phyloP scores from a whole-genome alignment of 1,140 invertebrate species.

The Drosophila punjabiensis region DNA sequence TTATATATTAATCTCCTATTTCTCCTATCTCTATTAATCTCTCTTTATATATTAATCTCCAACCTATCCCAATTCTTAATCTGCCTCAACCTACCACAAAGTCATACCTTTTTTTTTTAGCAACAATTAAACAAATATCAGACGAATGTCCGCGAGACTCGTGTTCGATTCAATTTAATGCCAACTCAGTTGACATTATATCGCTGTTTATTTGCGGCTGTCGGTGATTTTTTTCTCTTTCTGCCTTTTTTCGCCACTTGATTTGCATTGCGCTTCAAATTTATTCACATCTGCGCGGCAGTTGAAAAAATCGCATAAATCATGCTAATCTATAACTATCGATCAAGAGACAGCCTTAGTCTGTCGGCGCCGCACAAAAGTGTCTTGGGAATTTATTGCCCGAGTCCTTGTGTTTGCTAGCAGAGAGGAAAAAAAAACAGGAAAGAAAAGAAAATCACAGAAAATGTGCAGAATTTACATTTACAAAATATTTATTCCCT shows the following conservation, averaged over 20 bases:
- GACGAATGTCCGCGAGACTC: slow-evolving; percentile 7
- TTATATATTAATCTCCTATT: too few relatives aligned
- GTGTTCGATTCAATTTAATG: slow-evolving; percentile 19
- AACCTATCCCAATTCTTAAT: not conserved
- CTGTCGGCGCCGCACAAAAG: slow-evolving; percentile 56
- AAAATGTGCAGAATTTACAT: slow-evolving; percentile 57
- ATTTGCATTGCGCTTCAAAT: slow-evolving; percentile 70
- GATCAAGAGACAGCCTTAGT: slow-evolving; percentile 55
- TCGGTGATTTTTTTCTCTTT: not conserved
- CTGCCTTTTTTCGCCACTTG: slow-evolving; percentile 51
- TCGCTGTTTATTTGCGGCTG: slow-evolving; percentile 26
- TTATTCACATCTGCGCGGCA: slow-evolving; percentile 58
- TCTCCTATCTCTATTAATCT: too few relatives aligned
- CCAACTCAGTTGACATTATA: slow-evolving; percentile 41
- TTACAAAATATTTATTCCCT: slow-evolving; percentile 47
- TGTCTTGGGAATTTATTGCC: slow-evolving; percentile 76
- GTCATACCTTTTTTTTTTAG: not conserved
- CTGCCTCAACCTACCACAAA: slow-evolving; percentile 5
- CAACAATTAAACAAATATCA: slow-evolving; percentile 24
- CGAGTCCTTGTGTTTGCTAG: slow-evolving; percentile 56
- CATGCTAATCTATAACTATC: slow-evolving; percentile 79
- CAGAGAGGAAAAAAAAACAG: not conserved
- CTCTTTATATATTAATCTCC: not conserved
- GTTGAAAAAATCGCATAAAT: slow-evolving; percentile 64
- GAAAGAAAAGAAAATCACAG: slow-evolving; percentile 40